Percentiles rank a stretch among this genome's conserved stretches.
Conservation (phyloP, 2,888 invertebrate species). For the Meloe dianella region DNA sequence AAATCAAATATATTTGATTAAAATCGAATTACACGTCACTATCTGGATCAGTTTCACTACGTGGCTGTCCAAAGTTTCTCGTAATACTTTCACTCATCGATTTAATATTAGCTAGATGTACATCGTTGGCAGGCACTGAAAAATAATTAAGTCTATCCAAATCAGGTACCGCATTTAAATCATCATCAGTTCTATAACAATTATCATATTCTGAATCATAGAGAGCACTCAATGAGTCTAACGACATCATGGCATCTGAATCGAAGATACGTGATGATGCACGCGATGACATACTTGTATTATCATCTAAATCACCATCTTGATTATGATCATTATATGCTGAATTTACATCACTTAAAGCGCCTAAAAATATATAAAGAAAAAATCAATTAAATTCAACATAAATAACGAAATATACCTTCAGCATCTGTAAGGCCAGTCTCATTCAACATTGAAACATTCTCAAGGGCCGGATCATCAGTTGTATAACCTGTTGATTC, state of each 20-base stretch:
- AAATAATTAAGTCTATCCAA: slow-evolving; percentile 59
- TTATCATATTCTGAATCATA: slow-evolving; percentile 80
- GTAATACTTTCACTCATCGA: slow-evolving; percentile 80
- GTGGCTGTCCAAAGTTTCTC: slow-evolving; percentile 75
- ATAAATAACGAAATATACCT: slow-evolving; percentile 57
- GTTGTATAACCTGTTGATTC: slow-evolving; percentile 85
- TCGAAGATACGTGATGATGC: slow-evolving; percentile 83
- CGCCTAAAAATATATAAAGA: slow-evolving; percentile 67
- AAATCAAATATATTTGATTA: not conserved
- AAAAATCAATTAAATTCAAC: not conserved
- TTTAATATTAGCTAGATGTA: slow-evolving; percentile 75
- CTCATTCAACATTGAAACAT: slow-evolving; percentile 84
- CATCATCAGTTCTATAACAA: slow-evolving; percentile 64
- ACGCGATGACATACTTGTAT: slow-evolving; percentile 82
- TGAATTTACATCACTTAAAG: slow-evolving; percentile 85
- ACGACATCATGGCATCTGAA: slow-evolving; percentile 76
- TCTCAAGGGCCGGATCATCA: slow-evolving; percentile 85
- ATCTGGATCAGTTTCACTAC: slow-evolving; percentile 70
- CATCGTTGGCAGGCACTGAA: slow-evolving; percentile 61
- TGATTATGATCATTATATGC: slow-evolving; percentile 71
- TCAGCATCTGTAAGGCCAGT: slow-evolving; percentile 87
- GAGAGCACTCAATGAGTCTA: slow-evolving; percentile 82
- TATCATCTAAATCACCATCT: slow-evolving; percentile 66
- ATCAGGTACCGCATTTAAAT: slow-evolving; percentile 58
- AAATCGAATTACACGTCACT: slow-evolving; percentile 63